These are phyloP conservation scores for Venusia cambrica DNA, from an alignment of 2,888 invertebrate species.

Conservation along the genomic window DNA sequence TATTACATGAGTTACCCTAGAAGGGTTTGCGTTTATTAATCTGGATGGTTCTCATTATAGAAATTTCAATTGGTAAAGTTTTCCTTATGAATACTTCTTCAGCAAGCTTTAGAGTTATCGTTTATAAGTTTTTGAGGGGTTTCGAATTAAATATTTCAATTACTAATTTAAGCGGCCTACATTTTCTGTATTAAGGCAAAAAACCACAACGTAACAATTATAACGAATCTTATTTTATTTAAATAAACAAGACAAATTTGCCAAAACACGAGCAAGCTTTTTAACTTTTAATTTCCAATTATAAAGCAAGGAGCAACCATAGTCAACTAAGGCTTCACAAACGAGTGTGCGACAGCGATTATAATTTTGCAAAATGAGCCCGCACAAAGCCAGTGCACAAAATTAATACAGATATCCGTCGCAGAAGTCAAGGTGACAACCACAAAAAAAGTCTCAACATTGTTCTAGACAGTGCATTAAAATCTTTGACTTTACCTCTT, in stretches of 20 bases:
- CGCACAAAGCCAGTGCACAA: slow-evolving; percentile 41
- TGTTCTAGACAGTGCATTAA: no score
- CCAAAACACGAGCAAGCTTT: slow-evolving; percentile 45
- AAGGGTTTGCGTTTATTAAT: slow-evolving; percentile 75
- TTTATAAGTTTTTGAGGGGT: slow-evolving; percentile 73
- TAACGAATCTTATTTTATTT: not conserved
- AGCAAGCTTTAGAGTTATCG: slow-evolving; percentile 70
- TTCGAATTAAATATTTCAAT: slow-evolving; percentile 57
- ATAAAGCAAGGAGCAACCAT: slow-evolving; percentile 41
- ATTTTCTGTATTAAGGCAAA: no score
- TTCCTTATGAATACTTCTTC: slow-evolving; percentile 74
- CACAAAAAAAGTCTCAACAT: no score
- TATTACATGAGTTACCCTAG: no score
- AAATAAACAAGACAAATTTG: slow-evolving; percentile 1
- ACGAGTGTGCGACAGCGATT: slow-evolving; percentile 58
- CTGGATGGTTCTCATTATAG: slow-evolving; percentile 75
- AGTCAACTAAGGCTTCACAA: slow-evolving; percentile 47
- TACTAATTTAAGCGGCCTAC: slow-evolving; percentile 23
- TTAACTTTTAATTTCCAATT: slow-evolving; percentile 56
- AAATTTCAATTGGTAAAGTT: slow-evolving; percentile 77
- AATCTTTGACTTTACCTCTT: no score
- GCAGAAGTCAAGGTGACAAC: no score
- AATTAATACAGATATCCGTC: no score
- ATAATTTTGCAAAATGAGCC: slow-evolving; percentile 58
- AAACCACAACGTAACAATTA: no score